Conservation (phyloP, 2,113 vertebrate genomes). For the Pseudolaguvia tuberculata region DNA sequence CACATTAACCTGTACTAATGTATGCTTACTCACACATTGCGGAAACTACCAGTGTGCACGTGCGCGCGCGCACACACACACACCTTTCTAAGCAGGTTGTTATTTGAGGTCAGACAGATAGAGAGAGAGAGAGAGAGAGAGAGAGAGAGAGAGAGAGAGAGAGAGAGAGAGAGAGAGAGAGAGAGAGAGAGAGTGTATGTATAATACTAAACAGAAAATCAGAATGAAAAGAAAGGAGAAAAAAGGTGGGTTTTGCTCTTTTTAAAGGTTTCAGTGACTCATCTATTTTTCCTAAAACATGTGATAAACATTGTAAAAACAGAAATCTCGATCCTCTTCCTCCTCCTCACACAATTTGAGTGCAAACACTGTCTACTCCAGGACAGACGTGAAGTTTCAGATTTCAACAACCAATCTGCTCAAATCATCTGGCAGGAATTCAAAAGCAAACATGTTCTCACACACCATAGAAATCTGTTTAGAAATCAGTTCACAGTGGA, state of each 20-base stretch:
- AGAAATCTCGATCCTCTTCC: not conserved
- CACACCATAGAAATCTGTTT: too few species aligned
- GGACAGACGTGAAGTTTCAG: too few species aligned
- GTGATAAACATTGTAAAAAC: not conserved
- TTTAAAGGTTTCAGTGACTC: conserved; percentile 6
- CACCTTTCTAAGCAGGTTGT: not conserved
- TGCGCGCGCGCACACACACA: conserved; percentile 9
- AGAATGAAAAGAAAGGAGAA: too few species aligned
- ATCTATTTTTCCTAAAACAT: too few species aligned
- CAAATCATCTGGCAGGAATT: too few species aligned
- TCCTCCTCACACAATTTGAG: not conserved
- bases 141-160: not conserved
- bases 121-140: conserved; percentile 13
- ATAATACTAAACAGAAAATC: not conserved
- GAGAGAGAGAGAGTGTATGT: not conserved
- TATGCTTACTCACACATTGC: conserved; percentile 34
- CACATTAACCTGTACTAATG: conserved; percentile 39
- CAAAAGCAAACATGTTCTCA: too few species aligned
- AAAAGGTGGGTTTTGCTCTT: not conserved
- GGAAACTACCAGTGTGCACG: conserved; percentile 12
- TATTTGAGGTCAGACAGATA: not conserved
- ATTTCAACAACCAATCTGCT: too few species aligned
- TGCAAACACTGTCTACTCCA: not conserved
- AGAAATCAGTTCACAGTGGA: too few species aligned
- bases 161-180: not conserved